A percentile compares a stretch with the other conserved stretches of the same genome.
Conservation (phyloP, 2,888 invertebrate species). For the Conomelus anceps region DNA sequence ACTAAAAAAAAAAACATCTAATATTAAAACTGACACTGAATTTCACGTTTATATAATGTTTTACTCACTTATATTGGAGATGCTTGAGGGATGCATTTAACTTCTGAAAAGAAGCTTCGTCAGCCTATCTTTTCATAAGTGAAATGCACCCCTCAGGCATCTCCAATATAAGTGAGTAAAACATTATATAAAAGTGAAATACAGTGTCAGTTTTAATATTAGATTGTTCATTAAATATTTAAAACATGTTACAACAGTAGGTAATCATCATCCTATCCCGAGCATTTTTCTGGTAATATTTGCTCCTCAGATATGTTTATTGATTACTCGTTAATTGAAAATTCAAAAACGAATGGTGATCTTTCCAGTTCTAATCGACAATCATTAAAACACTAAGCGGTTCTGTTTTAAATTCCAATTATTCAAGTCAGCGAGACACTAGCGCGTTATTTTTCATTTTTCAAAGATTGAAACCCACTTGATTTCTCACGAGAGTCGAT, state of each 20-base stretch:
- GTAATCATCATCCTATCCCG: not conserved
- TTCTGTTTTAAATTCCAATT: not conserved
- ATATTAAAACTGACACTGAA: too few relatives aligned
- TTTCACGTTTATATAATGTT: too few relatives aligned
- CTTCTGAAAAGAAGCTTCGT: too few relatives aligned
- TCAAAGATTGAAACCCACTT: not conserved
- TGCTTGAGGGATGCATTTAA: too few relatives aligned
- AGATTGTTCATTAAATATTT: too few relatives aligned
- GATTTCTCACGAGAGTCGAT: not conserved
- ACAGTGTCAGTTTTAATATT: too few relatives aligned
- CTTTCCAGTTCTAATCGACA: not conserved
- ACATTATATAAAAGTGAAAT: too few relatives aligned
- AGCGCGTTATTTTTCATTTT: not conserved
- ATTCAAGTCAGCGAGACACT: not conserved
- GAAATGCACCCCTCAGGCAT: too few relatives aligned
- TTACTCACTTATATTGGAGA: too few relatives aligned
- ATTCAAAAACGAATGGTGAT: not conserved
- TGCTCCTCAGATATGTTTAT: not conserved
- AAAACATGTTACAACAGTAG: too few relatives aligned
- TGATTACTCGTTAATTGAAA: not conserved
- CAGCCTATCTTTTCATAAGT: too few relatives aligned
- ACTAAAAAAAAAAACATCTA: not conserved
- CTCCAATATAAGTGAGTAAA: too few relatives aligned
- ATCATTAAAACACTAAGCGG: not conserved
- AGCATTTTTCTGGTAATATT: not conserved